phyloP scores from a whole-genome alignment of 2,888 invertebrate species.

The Sclerodermus sp. region DNA sequence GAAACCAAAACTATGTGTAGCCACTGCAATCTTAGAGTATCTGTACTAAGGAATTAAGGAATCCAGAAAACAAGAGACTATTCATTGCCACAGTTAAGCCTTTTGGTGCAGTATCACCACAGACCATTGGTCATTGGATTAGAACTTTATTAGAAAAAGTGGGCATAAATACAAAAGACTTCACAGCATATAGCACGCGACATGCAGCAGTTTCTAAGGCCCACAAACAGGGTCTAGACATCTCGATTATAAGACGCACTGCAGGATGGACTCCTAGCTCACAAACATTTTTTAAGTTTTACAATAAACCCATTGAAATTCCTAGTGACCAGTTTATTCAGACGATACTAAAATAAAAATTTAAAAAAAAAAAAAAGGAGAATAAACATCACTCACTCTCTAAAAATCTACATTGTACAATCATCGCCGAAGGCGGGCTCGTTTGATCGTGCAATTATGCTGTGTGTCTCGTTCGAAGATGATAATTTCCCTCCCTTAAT shows the following conservation, averaged over 20 bases:
- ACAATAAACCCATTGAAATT: conserved; percentile 15
- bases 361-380: no score
- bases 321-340: conserved; percentile 2
- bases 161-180: conserved; percentile 18
- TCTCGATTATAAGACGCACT: conserved; percentile 12
- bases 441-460: no score
- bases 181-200: conserved; percentile 20
- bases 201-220: conserved; percentile 22
- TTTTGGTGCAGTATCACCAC: conserved; percentile 10
- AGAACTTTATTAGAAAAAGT: conserved; percentile 19
- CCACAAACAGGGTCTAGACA: conserved; percentile 8
- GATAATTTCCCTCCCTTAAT: no score
- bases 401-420: no score
- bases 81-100: conserved; percentile 18
- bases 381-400: no score
- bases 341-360: conserved; percentile 10
- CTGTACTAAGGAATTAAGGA: conserved; percentile 10
- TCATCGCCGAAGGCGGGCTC: no score
- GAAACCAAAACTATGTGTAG: no score
- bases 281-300: conserved; percentile 14
- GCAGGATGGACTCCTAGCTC: conserved; percentile 15
- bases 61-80: conserved; percentile 5
- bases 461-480: no score
- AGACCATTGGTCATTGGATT: conserved; percentile 29
- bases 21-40: conserved; percentile 11